A percentile compares a stretch with the other conserved stretches of the same genome.
Conservation (phyloP, 2,113 vertebrate species). For the Coracopsis vasa region DNA sequence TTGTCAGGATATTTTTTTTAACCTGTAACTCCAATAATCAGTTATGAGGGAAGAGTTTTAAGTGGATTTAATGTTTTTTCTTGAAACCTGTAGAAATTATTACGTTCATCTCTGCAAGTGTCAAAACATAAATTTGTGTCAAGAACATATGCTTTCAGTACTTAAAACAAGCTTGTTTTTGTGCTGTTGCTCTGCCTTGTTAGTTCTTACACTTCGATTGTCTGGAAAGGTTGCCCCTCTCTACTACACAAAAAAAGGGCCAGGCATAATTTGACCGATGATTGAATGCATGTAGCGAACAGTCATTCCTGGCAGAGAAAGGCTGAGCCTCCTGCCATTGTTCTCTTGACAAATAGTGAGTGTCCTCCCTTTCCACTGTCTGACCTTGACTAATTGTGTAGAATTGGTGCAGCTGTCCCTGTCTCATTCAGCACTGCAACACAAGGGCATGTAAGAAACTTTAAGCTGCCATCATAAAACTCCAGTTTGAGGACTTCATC, state of each 20-base stretch:
- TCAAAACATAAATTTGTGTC: slow-evolving; percentile 58
- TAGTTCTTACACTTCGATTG: slow-evolving; percentile 35
- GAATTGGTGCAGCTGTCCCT: slow-evolving; percentile 79
- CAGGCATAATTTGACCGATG: slow-evolving; percentile 43
- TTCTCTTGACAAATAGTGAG: slow-evolving; percentile 78
- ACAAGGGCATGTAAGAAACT: slow-evolving; percentile 61
- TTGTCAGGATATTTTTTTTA: neutral
- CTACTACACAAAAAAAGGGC: neutral
- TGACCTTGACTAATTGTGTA: slow-evolving; percentile 82
- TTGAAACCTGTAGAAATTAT: neutral
- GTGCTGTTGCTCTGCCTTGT: slow-evolving; percentile 52
- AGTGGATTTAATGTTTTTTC: neutral
- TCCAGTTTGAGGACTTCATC: slow-evolving; percentile 79
- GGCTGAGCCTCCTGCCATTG: slow-evolving; percentile 63
- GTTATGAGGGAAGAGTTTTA: neutral
- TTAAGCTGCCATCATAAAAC: slow-evolving; percentile 60
- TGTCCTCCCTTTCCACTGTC: slow-evolving; percentile 73
- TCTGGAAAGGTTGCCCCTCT: slow-evolving; percentile 44
- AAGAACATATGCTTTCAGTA: slow-evolving; percentile 72
- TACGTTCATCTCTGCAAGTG: neutral
- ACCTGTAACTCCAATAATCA: neutral
- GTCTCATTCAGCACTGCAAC: slow-evolving; percentile 35
- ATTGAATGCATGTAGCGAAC: slow-evolving; percentile 37
- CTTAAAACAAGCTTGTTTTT: slow-evolving; percentile 72
- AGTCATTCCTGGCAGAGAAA: slow-evolving; percentile 51